phyloP scores from a whole-genome alignment of 2,113 vertebrate species.

The Bostrychus sinensis region DNA sequence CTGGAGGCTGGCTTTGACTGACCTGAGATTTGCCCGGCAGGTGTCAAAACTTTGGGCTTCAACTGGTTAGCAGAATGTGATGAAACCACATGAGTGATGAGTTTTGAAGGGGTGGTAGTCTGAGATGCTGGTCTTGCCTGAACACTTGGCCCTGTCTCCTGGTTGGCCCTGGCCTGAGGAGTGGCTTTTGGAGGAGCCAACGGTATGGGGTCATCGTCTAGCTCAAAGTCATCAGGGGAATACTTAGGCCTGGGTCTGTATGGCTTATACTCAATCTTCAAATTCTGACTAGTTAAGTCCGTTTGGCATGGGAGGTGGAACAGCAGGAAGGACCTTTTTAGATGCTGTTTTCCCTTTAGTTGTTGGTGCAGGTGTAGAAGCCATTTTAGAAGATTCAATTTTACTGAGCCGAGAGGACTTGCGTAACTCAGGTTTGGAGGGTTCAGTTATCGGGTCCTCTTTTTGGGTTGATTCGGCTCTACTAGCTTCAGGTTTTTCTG shows the following conservation, averaged over 20 bases:
- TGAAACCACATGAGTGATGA: conserved; percentile 14
- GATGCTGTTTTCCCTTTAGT: conserved; percentile 59
- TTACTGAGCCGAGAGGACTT: conserved; percentile 60
- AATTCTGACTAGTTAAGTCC: conserved; percentile 72
- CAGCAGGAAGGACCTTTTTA: conserved; percentile 71
- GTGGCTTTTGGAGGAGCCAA: conserved; percentile 17
- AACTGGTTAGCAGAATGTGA: conserved; percentile 40
- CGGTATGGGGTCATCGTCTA: conserved; percentile 76
- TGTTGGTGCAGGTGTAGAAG: conserved; percentile 29
- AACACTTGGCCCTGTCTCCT: not conserved
- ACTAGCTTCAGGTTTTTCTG: conserved; percentile 8
- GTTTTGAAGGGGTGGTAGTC: conserved; percentile 16
- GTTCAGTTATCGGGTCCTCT: conserved; percentile 38
- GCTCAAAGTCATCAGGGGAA: conserved; percentile 80
- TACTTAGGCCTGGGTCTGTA: conserved; percentile 82
- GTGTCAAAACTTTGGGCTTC: conserved; percentile 35
- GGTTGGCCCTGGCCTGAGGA: conserved; percentile 14
- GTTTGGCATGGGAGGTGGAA: conserved; percentile 81
- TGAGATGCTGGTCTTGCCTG: conserved; percentile 26
- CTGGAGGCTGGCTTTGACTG: conserved; percentile 36
- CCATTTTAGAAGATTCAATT: conserved; percentile 38
- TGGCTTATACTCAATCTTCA: conserved; percentile 78
- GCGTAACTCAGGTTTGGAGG: conserved; percentile 37
- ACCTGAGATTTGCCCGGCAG: conserved; percentile 47
- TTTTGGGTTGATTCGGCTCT: conserved; percentile 31